Conservation (phyloP, 2,888 invertebrate species). For the Hesperia comma region DNA sequence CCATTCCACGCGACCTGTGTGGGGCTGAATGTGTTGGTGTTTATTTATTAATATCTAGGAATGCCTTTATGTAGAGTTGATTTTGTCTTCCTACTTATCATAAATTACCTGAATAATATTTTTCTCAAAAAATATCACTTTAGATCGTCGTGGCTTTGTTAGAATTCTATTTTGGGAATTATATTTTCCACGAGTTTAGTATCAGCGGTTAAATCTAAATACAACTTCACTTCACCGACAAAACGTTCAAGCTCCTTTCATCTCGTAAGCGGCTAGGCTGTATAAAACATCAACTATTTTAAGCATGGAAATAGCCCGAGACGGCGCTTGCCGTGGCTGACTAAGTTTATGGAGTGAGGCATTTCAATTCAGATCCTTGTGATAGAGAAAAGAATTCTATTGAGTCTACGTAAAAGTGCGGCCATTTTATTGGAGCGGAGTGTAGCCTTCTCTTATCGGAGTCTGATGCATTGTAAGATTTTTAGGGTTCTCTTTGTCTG, state of each 20-base stretch:
- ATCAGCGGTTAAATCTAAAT: slow-evolving; percentile 34
- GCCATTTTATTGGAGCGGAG: background rate
- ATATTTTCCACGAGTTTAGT: slow-evolving; percentile 6
- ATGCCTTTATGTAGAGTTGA: too few species aligned
- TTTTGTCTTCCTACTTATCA: too few species aligned
- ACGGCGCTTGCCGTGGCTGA: slow-evolving; percentile 21
- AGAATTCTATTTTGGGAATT: background rate
- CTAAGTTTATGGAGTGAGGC: slow-evolving; percentile 27
- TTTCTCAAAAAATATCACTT: too few species aligned
- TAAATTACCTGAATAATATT: too few species aligned
- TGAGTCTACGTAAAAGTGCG: slow-evolving; percentile 15
- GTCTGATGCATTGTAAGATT: background rate
- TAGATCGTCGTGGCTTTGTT: too few species aligned
- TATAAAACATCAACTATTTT: slow-evolving; percentile 34
- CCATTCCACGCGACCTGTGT: too few species aligned
- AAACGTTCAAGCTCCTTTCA: slow-evolving; percentile 31
- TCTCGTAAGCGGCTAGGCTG: slow-evolving; percentile 14
- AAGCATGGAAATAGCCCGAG: slow-evolving; percentile 31
- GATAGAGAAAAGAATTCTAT: slow-evolving; percentile 27
- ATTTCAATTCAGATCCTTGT: slow-evolving; percentile 32
- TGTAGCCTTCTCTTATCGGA: background rate
- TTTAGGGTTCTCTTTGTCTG: too few species aligned
- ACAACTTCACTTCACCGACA: slow-evolving; percentile 24
- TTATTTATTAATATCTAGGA: too few species aligned
- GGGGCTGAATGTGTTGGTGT: too few species aligned